These are phyloP conservation scores for Pelodiscus sinensis DNA, from an alignment of 2,113 vertebrate species.

Conservation along the genomic window DNA sequence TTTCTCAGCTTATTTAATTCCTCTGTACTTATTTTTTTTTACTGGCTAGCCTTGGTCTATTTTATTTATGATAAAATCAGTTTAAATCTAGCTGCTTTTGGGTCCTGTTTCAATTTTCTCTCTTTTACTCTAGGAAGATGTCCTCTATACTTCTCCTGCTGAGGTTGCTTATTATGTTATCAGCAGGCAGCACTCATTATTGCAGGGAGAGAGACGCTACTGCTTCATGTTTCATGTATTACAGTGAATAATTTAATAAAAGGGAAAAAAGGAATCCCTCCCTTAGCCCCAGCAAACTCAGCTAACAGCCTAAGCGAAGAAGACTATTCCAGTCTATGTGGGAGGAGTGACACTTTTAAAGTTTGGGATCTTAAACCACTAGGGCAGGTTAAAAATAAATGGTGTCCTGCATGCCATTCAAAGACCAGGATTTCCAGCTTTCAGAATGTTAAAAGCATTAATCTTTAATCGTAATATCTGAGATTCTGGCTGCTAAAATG, in stretches of 20 bases:
- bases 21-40: not conserved
- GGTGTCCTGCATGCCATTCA: conserved; percentile 10
- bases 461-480: conserved; percentile 49
- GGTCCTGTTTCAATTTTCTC: not conserved
- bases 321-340: conserved; percentile 60
- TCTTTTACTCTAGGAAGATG: conserved; percentile 50
- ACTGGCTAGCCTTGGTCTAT: not conserved
- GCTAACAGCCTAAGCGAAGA: conserved; percentile 46
- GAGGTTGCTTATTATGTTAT: conserved; percentile 54
- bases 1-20: too few relatives aligned
- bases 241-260: conserved; percentile 71
- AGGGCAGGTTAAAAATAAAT: conserved; percentile 51
- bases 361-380: conserved; percentile 49
- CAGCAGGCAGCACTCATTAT: conserved; percentile 42
- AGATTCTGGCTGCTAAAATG: conserved; percentile 24
- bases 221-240: conserved; percentile 66
- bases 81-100: not conserved
- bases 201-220: conserved; percentile 49
- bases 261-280: conserved; percentile 34
- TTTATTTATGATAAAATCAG: not conserved
- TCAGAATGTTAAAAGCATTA: conserved; percentile 48
- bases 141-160: conserved; percentile 48
- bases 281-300: not conserved
- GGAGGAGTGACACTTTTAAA: conserved; percentile 53
- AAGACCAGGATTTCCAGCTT: conserved; percentile 40